Conservation (phyloP, 1,140 invertebrate genomes). For the Cotesia vestalis region DNA sequence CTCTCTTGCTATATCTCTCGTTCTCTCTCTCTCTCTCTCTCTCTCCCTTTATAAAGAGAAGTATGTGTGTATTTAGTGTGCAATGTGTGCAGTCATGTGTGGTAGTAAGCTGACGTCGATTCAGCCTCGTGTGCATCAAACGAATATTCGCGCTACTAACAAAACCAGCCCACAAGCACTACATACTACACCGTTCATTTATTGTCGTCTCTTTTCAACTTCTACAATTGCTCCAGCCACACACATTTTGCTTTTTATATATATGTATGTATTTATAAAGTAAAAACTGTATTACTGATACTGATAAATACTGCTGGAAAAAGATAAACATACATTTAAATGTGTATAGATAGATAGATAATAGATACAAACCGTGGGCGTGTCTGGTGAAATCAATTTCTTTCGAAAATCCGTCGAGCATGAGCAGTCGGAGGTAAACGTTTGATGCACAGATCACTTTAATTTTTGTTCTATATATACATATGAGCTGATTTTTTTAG, state of each 20-base stretch:
- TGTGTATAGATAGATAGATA: background rate
- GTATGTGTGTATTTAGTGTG: background rate
- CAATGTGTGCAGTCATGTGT: no score
- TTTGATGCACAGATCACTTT: conserved; percentile 7
- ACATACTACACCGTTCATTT: background rate
- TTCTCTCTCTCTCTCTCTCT: no score
- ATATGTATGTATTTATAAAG: no score
- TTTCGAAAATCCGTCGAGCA: conserved; percentile 35
- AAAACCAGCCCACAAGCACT: no score
- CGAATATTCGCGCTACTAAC: background rate
- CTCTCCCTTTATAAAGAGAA: no score
- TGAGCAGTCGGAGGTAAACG: conserved; percentile 24
- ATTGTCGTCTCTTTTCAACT: conserved; percentile 1
- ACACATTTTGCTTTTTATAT: no score
- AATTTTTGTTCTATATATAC: background rate
- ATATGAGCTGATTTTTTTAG: no score
- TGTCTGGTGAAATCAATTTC: conserved; percentile 37
- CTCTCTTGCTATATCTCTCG: no score
- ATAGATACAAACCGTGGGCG: conserved; percentile 23
- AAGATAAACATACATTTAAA: background rate
- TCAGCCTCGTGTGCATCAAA: conserved; percentile 6
- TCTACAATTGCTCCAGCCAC: no score
- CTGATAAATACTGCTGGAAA: no score
- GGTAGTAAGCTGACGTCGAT: background rate
- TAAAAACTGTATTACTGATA: no score